Base-by-base conservation (phyloP, 53 echinoderm and acorn worm species). In the Arbacia lixula region DNA sequence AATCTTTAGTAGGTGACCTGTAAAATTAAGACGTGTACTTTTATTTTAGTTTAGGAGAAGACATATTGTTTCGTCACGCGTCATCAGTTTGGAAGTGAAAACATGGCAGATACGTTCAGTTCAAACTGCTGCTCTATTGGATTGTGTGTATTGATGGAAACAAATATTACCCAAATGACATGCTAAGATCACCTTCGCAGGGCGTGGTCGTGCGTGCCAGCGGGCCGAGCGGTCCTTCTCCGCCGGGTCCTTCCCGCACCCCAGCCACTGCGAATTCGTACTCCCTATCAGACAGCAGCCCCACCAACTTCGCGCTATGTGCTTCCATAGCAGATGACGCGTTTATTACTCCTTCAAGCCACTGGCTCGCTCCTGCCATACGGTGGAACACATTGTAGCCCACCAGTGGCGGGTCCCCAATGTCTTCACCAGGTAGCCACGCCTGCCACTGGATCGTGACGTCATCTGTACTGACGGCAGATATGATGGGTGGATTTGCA, bases 381-480 rank as follows among this genome's bases (percentile, higher is more conserved):
- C 53, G 52, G 54, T 49, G 40, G 36, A 52, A 55, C 35, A 75
- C 24, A 2, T 34, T 46, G 63, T 83, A 83, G 33, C 29, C 83
- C 14, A 33, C 34, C 9, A 83, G 17, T 6, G 83, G 83, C 10
- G 51, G 35, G 8, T 83, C 83, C 34, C 83, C 83, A 6, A 22
- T 31, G 49, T 83, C 49, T 14, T 31, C 26, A 32, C 31, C 83
- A 21, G 64, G 41, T 16, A 0, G 60, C 91, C 91, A 91, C 2
- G 83, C 50, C 8, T 91, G 87, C 91, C 87, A 91, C 39, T 66
- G 36, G 28, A 91, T 22, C 1, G 57, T 53, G 24, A 84, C 84
- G 12, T 56, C 27, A 21, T 56, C 65, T 4, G 51, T 69, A 2
- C 40, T 26, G 21, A 56, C 35, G 0, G 51, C 28, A 9, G 53